These are phyloP conservation scores for Drosophila pandora DNA, from an alignment of 1,140 invertebrate genomes.

Conservation along the genomic window DNA sequence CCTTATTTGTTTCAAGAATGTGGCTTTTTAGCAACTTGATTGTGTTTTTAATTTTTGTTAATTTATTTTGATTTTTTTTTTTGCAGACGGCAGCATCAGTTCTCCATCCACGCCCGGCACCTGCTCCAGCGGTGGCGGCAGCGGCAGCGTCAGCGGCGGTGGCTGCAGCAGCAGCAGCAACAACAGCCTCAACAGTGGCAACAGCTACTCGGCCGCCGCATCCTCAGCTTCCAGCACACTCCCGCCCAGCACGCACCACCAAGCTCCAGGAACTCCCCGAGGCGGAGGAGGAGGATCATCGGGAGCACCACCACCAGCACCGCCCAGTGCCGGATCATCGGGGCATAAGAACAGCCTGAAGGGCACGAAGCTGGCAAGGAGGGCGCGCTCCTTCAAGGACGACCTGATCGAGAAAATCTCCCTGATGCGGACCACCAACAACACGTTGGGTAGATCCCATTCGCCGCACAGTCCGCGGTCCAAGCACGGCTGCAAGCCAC, in stretches of 20 bases:
- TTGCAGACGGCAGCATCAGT: constrained; percentile 79
- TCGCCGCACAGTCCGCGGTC: constrained; percentile 86
- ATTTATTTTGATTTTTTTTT: no score
- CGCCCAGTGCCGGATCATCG: constrained; percentile 65
- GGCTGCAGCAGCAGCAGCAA: constrained; percentile 47
- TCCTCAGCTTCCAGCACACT: constrained; percentile 45
- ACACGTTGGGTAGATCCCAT: constrained; percentile 84
- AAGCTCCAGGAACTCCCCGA: constrained; percentile 12
- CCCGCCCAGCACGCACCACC: constrained; percentile 39
- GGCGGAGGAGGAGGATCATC: constrained; percentile 7
- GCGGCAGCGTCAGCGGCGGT: constrained; percentile 16
- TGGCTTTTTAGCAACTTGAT: background rate
- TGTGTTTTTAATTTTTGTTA: no score
- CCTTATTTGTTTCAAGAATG: background rate
- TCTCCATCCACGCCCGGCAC: constrained; percentile 81
- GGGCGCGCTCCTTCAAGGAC: constrained; percentile 95
- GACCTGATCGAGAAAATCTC: constrained; percentile 94
- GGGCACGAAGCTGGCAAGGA: constrained; percentile 91
- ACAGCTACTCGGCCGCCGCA: constrained; percentile 32
- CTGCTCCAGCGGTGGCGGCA: constrained; percentile 51
- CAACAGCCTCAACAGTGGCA: constrained; percentile 53
- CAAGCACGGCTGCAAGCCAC: constrained; percentile 84
- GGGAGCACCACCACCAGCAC: constrained; percentile 51
- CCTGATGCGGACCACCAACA: constrained; percentile 88
- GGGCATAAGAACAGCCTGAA: constrained; percentile 88